Base-by-base conservation (phyloP, 37 sponge, comb jelly and placozoan species). In the Dysidea cf. avara region DNA sequence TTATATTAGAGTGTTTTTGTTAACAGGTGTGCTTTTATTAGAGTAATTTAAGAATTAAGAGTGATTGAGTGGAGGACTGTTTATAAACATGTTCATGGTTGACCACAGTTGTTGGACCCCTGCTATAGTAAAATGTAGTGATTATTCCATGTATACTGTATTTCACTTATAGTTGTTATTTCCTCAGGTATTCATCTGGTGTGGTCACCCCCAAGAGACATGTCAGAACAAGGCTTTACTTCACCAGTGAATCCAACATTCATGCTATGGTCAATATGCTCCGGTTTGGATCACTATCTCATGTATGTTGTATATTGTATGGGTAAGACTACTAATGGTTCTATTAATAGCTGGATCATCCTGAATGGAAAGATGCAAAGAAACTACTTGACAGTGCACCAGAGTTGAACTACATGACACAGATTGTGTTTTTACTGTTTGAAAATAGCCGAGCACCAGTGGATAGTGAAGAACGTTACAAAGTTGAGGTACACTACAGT, bases 191-290 rank as follows among this genome's bases (percentile, higher is more conserved):
- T 71, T 88, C 83, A 36, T 53, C 66, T 35, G 90, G 80, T 40
- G 90, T 96, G 25, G 39, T 78, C 61, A 74, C 87, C 28, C 93
- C 97, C 4, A 73, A 75, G 9, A 35, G 97, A 40, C 83, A 92
- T 56, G 93, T 96, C 13, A 72, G 93, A 26, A 92, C 97, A 25
- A 47, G 97, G 0, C 87, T 96, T 39, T 96, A 96, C 78, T 96
- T 96, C 77, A 92, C 97, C 53, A 93, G 93, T 33, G 93, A 96
- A 68, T 92, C 93, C 34, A 93, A 93, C 70, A 79, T 96, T 28
- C 97, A 96, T 58, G 86, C 93, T 38, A 65, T 96, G 39, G 31
- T 86, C 64, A 92, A 92, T 58, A 70, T 89, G n/a, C 66, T 92
- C 34, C 72, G 83, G 62, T 77, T 89, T 36, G 80, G 84, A 7